These are phyloP conservation scores for Esox niger DNA, from an alignment of 2,113 vertebrate genomes.

Conservation along the genomic window DNA sequence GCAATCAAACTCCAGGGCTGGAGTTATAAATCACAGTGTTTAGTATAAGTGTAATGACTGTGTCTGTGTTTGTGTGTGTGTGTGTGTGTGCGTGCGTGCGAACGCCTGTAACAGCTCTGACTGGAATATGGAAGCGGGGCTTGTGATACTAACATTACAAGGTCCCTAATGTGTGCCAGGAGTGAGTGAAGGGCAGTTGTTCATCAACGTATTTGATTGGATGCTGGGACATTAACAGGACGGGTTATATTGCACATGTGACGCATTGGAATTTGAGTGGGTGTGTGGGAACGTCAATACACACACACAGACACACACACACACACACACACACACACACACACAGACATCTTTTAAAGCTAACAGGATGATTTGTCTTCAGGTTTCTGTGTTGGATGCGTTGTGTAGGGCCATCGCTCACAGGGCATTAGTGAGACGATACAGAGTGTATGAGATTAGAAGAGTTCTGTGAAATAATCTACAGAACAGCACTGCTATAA, in stretches of 20 bases:
- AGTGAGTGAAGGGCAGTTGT: slow-evolving; percentile 57
- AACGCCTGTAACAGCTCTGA: slow-evolving; percentile 55
- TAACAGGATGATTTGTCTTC: slow-evolving; percentile 33
- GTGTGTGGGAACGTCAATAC: neutral
- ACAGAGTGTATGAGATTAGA: slow-evolving; percentile 56
- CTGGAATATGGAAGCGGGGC: slow-evolving; percentile 55
- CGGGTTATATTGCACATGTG: slow-evolving; percentile 21
- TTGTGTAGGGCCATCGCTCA: slow-evolving; percentile 57
- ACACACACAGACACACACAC: slow-evolving; percentile 2
- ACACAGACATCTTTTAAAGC: slow-evolving; percentile 1
- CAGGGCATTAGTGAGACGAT: slow-evolving; percentile 41
- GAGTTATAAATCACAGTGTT: slow-evolving; percentile 70
- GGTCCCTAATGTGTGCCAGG: slow-evolving; percentile 59
- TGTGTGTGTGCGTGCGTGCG: slow-evolving; percentile 5
- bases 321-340: neutral
- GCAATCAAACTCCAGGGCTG: slow-evolving; percentile 70
- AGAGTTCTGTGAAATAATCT: slow-evolving; percentile 63
- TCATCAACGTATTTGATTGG: slow-evolving; percentile 54
- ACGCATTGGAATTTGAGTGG: slow-evolving; percentile 21
- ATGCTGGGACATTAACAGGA: slow-evolving; percentile 6
- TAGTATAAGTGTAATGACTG: slow-evolving; percentile 71
- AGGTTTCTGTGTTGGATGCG: slow-evolving; percentile 38
- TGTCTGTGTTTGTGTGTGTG: too few relatives aligned
- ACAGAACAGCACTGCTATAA: slow-evolving; percentile 55
- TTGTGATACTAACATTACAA: slow-evolving; percentile 61